Conservation (phyloP, 2,797 vertebrate species). For the Pelobates cultripes region DNA sequence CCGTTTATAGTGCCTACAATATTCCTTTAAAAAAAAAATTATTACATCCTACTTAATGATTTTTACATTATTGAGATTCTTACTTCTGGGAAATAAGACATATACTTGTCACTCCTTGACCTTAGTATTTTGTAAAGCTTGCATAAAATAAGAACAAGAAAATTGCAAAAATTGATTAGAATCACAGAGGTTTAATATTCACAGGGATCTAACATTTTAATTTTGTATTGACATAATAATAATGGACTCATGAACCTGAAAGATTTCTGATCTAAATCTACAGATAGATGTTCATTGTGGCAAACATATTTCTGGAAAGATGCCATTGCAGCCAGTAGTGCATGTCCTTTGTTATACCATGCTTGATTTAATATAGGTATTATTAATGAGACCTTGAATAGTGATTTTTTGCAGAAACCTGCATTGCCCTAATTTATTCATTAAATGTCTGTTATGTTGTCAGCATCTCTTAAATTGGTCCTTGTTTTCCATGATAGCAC, state of each 20-base stretch:
- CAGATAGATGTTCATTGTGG: not conserved
- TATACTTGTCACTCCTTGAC: not conserved
- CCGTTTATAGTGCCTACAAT: no score
- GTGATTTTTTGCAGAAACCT: constrained; percentile 28
- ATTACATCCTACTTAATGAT: not conserved
- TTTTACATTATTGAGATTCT: not conserved
- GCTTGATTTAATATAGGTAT: constrained; percentile 34
- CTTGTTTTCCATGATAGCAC: constrained; percentile 55
- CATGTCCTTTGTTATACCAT: constrained; percentile 12
- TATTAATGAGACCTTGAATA: constrained; percentile 33
- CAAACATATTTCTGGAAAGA: constrained; percentile 18
- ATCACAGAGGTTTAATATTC: not conserved
- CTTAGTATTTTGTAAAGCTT: not conserved
- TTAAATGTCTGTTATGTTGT: constrained; percentile 56
- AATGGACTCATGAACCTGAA: constrained; percentile 14
- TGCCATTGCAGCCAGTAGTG: constrained; percentile 12
- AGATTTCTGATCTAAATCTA: constrained; percentile 24
- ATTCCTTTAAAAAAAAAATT: not conserved
- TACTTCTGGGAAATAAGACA: not conserved
- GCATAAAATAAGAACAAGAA: not conserved
- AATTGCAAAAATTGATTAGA: not conserved
- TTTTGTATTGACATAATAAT: constrained; percentile 15
- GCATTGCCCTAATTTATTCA: constrained; percentile 55
- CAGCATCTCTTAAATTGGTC: constrained; percentile 53
- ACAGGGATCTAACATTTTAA: constrained; percentile 3